Evolutionary conservation across 2,113 vertebrate species (phyloP), one percentile per base, ranked within the genome.

Genomic region (Silurus asotus): DNA sequence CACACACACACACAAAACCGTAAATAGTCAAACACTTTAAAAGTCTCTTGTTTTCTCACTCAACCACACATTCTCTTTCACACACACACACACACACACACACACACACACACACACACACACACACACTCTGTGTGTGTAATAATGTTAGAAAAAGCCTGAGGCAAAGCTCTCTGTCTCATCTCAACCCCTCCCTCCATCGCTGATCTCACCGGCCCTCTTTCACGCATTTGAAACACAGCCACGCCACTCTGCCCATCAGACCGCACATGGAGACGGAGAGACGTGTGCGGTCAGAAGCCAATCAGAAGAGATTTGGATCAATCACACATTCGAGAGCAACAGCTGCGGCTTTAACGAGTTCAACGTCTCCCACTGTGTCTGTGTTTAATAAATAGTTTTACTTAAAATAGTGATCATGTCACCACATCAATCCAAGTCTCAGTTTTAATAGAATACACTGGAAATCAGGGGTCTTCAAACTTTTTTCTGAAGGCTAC

Each of bases 171-270:
- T 58, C 53, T 59, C 25, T 37, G 45, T 10, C 64, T 48, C 64
- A 70, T 85, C 25, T 85, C 84, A 45, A 69, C 75, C 75, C 19
- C 23, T 78, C 59, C 62, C 62, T 56, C 23, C 9, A 14, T 62
- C 70, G 58, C 72, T 37, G 81, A 55, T 56, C 81, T 55, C 78
- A 83, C 72, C 51, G 70, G 82, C 48, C 48, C 79, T 82, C 77
- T 13, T 48, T 64, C 78, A 81, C 23, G 37, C 58, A 9, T 53
- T 6, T 49, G 37, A 10, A 86, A 37, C 78, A 13, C 55, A 74
- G 65, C 45, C 15, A 15, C 67, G 28, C 23, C 67, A 45, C 48
- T 6, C 79, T 76, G 79, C 85, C 79, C 25, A 62, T 25, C 37
- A 62, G 20, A 64, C 51, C 5, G 37, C 45, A 56, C 58, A 20